Conservation (phyloP, 2,113 vertebrate species). For the Oreochromis spilurus region DNA sequence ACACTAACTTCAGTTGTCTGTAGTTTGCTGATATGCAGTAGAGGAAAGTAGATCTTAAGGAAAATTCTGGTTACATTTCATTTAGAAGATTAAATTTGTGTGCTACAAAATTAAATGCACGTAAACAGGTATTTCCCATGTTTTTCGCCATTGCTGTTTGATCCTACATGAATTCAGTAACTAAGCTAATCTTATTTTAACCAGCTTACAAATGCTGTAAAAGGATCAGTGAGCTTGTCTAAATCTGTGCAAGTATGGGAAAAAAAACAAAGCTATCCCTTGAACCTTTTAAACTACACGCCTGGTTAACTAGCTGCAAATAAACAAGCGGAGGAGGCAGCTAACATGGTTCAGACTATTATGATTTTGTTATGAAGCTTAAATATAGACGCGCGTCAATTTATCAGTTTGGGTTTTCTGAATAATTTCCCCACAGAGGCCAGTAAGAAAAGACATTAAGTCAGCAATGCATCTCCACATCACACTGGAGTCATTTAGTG, state of each 20-base stretch:
- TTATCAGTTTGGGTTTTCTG: background rate
- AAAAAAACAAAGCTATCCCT: background rate
- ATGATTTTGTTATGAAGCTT: conserved; percentile 20
- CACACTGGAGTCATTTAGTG: background rate
- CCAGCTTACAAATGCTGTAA: background rate
- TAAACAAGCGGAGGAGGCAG: conserved; percentile 4
- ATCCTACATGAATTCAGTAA: background rate
- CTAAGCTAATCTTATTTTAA: background rate
- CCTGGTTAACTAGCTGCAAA: conserved; percentile 28
- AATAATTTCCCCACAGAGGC: conserved; percentile 32
- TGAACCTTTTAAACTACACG: conserved; percentile 4
- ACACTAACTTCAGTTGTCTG: background rate
- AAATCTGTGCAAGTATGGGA: background rate
- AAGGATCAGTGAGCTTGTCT: background rate
- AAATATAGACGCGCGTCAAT: conserved; percentile 41
- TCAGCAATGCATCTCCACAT: background rate
- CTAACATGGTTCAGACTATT: conserved; percentile 13
- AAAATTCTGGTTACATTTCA: background rate
- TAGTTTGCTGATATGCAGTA: background rate
- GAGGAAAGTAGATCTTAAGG: background rate
- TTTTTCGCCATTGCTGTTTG: background rate
- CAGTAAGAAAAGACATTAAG: conserved; percentile 33
- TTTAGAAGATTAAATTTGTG: background rate
- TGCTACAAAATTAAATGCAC: background rate
- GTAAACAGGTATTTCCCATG: background rate